Conservation (phyloP, 2,113 vertebrate genomes). For the Dipodomys ordii region DNA sequence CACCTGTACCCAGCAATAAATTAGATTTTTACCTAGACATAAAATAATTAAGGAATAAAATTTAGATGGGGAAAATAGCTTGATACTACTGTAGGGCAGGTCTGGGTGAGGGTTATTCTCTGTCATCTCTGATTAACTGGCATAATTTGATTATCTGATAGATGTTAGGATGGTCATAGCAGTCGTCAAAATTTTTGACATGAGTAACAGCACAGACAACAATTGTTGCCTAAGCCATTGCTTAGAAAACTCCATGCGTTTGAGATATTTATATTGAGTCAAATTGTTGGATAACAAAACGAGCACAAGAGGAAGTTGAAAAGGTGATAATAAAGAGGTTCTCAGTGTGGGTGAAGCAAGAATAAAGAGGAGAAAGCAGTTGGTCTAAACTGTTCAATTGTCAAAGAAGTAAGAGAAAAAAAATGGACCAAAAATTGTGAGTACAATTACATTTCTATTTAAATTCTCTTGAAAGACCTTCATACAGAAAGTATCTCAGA, state of each 20-base stretch:
- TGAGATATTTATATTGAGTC: constrained; percentile 32
- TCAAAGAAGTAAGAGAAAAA: constrained; percentile 44
- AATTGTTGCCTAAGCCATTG: background rate
- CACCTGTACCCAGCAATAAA: too few species aligned
- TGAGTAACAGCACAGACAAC: background rate
- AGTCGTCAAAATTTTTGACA: constrained; percentile 29
- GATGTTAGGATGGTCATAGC: background rate
- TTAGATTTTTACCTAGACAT: background rate
- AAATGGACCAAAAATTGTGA: constrained; percentile 3
- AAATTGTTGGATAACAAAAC: constrained; percentile 44
- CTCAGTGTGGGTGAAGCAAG: constrained; percentile 22
- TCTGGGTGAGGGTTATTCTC: background rate
- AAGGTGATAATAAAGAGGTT: constrained; percentile 18
- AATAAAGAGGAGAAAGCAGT: constrained; percentile 39
- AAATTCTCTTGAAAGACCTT: constrained; percentile 37
- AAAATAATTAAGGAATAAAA: constrained; percentile 44
- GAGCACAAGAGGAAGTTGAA: constrained; percentile 39
- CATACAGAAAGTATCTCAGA: background rate
- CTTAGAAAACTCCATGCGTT: constrained; percentile 37
- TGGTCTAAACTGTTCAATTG: constrained; percentile 20
- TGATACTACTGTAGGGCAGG: background rate
- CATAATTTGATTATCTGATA: background rate
- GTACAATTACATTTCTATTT: constrained; percentile 55
- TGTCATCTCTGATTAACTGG: constrained; percentile 12
- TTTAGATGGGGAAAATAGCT: background rate